Evolutionary conservation across 1,140 invertebrate genomes (phyloP), one percentile per base, ranked within the genome.

Genomic region (Tetragnatha versicolor): DNA sequence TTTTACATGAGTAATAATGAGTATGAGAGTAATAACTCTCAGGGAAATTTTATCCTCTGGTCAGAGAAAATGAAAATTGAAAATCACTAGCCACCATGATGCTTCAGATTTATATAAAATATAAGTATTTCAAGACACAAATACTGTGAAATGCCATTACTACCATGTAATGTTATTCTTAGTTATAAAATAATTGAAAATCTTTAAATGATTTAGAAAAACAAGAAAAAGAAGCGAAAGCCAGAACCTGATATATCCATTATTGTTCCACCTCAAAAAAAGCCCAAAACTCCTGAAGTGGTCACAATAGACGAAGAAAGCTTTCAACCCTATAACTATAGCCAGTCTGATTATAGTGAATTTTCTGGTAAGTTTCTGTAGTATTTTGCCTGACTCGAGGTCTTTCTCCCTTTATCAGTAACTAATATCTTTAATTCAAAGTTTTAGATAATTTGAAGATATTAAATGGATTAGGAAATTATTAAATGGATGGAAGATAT

Each of bases 301-400:
- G 35, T 65, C 3, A 45, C 37, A 17, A 20, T 76, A n/a, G 73
- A 53, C 29, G 73, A 76, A 20, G 60, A 76, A 29, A 42, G 27
- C 14, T 76, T 76, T 42, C 7, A 12, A 42, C 73, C 73, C 3
- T 76, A 76, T 65, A 61, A 76, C 42, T 76, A 76, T 9, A 76
- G 73, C 31, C 45, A 76, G n/a, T 12, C 73, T 10, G 47, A 76
- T 39, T 65, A 20, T n/a, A 53, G 37, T 14, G 2, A 31, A 5
- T 51, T 76, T 53, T 4, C 22, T 7, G 47, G 73, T 76, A 39
- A 51, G 53, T 33, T 14, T 10, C 6, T 12, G 58, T 42, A 31
- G 17, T 4, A n/a, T 20, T n/a, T 31, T 45, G 22, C 4, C 25
- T 42, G 0, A n/a, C 5, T 14, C n/a, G 25, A 14, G 33, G 31